Base-by-base conservation (phyloP, 2,113 vertebrate genomes). In the Oenanthe melanoleuca region DNA sequence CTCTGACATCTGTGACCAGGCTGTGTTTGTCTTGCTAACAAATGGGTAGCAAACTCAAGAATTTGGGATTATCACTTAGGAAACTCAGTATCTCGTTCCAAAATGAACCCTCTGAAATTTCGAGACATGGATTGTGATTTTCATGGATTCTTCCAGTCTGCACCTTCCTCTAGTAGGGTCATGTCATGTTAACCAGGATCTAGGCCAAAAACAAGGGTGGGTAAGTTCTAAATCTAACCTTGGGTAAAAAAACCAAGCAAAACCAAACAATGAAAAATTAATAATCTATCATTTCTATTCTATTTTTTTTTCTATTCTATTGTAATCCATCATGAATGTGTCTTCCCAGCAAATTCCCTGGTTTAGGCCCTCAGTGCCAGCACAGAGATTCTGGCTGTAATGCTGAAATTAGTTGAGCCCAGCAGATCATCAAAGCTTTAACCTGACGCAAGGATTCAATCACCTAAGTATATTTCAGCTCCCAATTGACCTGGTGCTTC, bases 391-490 rank as follows among this genome's bases (percentile, higher is more conserved):
- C 64, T 78, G 53, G 19, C 94, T 85, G 25, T 52, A 86, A 87
- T 59, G 29, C 28, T 85, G 82, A 88, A 80, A 88, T 94, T 69
- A 80, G 64, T 63, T 55, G 60, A 95, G 72, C 79, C 80, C 40
- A 57, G 80, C 40, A 74, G 67, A 88, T 93, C 2, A 0, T 74
- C 75, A 66, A 63, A 88, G 81, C 79, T 96, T 79, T 4, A 3
- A 84, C 65, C n/a, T 0, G 0, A 70, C 45, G 31, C 80, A 86
- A 93, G 69, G 82, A 94, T 96, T 95, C 93, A 96, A 84, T 96
- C 96, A 96, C 82, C 61, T 88, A 71, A 83, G 88, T 86, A 11
- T 65, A 75, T 92, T 94, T 86, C 86, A 94, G 75, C 67, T 94
- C 86, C 77, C 88, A 50, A 14, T 18, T 95, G 94, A 95, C 90